Conservation (phyloP, 1,140 invertebrate genomes). For the Pseudomyrmex pallidus region DNA sequence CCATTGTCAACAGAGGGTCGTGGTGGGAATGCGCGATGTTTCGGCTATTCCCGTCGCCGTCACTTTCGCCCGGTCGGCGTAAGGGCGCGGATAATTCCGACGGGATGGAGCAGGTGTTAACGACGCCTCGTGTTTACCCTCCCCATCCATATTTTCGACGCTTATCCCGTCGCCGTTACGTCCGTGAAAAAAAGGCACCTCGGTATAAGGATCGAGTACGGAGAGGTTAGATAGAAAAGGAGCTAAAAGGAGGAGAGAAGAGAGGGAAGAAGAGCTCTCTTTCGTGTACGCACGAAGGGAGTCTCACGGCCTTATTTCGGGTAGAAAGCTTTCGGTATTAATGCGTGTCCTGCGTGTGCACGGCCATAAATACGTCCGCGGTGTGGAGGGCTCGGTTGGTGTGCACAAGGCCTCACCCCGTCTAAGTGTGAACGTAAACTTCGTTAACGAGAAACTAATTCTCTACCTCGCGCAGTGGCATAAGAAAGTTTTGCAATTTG, state of each 20-base stretch:
- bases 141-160: constrained; percentile 72
- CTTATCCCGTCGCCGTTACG: constrained; percentile 66
- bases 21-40: constrained; percentile 42
- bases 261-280: background rate
- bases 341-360: constrained; percentile 76
- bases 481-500: constrained; percentile 75
- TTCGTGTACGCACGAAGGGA: constrained; percentile 3
- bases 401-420: constrained; percentile 11
- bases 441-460: constrained; percentile 84
- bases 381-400: constrained; percentile 35
- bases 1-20: constrained; percentile 62
- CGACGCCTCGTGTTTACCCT: constrained; percentile 74
- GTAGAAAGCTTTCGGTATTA: constrained; percentile 55
- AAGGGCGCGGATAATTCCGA: constrained; percentile 71
- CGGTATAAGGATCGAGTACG: background rate
- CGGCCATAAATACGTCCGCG: constrained; percentile 77
- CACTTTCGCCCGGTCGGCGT: constrained; percentile 21
- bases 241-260: background rate
- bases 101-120: constrained; percentile 82
- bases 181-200: constrained; percentile 51
- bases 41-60: constrained; percentile 26
- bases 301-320: constrained; percentile 57
- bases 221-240: background rate
- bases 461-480: constrained; percentile 66
- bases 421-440: constrained; percentile 80